Evolutionary conservation across 2,888 invertebrate genomes (phyloP), one percentile per base, ranked within the genome.

Genomic region (Ormyrus thymus): DNA sequence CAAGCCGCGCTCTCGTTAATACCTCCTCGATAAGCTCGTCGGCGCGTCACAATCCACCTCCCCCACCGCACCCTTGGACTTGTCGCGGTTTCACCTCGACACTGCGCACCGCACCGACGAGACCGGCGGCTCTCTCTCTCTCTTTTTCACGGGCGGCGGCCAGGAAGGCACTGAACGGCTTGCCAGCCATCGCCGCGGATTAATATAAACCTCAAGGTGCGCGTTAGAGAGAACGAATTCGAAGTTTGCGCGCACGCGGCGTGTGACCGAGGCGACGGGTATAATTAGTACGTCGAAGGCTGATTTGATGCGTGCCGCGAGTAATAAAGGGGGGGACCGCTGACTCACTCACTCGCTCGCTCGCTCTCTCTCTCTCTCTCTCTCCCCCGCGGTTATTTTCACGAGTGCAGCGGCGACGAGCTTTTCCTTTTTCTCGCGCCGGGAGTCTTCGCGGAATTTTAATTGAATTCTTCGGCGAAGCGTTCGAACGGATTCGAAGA

Each of bases 281-380:
- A 89, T 88, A 89, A 89, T 89, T 89, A 89, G 88, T 88, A 81
- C 84, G 81, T 83, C 84, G 86, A 87, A 88, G 86, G 86, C 83
- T 87, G 86, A 86, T 86, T 85, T 83, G 78, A 73, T 69, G 61
- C 29, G 59, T 50, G 56, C 50, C 10, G 50, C 48, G 46, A 64
- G 62, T 64, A 64, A 64, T 48, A 43, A 8, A 15, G 59, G 13
- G n/a, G 68, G 45, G 43, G 51, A 53, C 8, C 55, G 45, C 11
- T 13, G 29, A 43, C n/a, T 43, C 43, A 50, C 3, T 29, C 29
- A 1, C 1, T 29, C n/a, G n/a, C n/a, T n/a, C n/a, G n/a, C 29
- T 29, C 29, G 0, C 29, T 29, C 29, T 29, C 29, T 29, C 29
- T 0, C 29, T 29, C 29, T 29, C n/a, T n/a, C n/a, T n/a, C n/a